A percentile compares a stretch with the other conserved stretches of the same genome.
Evolutionary conservation across 2,113 vertebrate genomes (phyloP).

Genomic region (Menura novaehollandiae): DNA sequence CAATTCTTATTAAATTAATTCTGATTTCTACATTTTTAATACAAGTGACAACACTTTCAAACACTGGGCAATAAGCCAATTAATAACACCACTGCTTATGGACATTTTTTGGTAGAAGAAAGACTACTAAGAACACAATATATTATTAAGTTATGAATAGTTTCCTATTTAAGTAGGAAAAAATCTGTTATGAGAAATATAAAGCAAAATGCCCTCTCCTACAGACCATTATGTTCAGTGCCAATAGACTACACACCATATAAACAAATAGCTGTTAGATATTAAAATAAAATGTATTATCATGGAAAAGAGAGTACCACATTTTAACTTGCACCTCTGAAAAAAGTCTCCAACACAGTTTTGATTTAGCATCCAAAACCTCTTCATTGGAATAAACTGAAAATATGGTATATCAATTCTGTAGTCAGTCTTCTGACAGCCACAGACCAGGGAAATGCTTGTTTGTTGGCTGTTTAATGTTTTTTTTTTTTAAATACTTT

Average conservation of each 20-base stretch:
- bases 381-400: background rate
- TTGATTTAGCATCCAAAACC: background rate
- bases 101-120: background rate
- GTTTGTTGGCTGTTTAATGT: background rate
- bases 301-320: background rate
- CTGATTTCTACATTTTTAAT: background rate
- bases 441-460: background rate
- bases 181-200: background rate
- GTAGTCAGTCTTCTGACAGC: background rate
- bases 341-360: background rate
- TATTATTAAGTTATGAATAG: background rate
- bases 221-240: background rate
- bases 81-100: background rate
- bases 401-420: background rate
- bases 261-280: background rate
- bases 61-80: background rate
- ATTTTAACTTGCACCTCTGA: background rate
- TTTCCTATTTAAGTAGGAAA: background rate
- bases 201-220: background rate
- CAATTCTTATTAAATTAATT: conserved; percentile 25
- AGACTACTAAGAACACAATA: background rate
- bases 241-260: background rate
- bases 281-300: background rate
- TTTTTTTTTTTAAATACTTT: background rate
- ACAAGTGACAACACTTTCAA: background rate